Conservation (phyloP, 1,140 invertebrate genomes). For the Diuraphis noxia region DNA sequence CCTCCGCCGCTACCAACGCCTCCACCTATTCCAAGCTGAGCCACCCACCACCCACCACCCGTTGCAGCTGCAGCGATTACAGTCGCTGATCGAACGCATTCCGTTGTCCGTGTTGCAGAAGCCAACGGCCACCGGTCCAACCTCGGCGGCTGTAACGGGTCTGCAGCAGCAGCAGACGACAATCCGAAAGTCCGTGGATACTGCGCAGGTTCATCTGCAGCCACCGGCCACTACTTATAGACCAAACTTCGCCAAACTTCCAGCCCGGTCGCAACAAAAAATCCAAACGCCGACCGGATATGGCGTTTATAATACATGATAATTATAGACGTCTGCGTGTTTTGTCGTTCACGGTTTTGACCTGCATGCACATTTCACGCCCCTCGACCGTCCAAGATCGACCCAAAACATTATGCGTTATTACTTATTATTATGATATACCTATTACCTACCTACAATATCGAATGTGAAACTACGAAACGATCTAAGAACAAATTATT, state of each 20-base stretch:
- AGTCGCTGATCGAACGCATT: background rate
- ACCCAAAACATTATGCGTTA: background rate
- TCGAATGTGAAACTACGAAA: no score
- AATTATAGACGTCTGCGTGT: background rate
- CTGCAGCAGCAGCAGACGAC: slow-evolving; percentile 21
- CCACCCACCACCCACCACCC: background rate
- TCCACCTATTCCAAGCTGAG: no score
- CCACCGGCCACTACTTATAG: slow-evolving; percentile 37
- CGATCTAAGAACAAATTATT: background rate
- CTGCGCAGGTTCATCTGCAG: no score
- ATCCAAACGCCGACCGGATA: background rate
- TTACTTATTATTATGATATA: background rate
- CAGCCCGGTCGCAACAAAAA: background rate
- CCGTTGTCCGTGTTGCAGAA: slow-evolving; percentile 29
- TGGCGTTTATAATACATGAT: background rate
- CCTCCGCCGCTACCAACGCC: background rate
- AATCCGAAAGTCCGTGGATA: background rate
- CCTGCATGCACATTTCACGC: no score
- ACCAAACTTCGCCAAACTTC: background rate
- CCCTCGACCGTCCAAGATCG: background rate
- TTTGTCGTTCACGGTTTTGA: background rate
- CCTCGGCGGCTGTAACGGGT: background rate
- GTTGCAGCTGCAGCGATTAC: background rate
- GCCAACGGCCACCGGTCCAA: background rate
- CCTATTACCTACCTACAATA: no score